These are phyloP conservation scores for Drosophila kanekoi DNA, from an alignment of 2,888 invertebrate genomes.

Conservation along the genomic window DNA sequence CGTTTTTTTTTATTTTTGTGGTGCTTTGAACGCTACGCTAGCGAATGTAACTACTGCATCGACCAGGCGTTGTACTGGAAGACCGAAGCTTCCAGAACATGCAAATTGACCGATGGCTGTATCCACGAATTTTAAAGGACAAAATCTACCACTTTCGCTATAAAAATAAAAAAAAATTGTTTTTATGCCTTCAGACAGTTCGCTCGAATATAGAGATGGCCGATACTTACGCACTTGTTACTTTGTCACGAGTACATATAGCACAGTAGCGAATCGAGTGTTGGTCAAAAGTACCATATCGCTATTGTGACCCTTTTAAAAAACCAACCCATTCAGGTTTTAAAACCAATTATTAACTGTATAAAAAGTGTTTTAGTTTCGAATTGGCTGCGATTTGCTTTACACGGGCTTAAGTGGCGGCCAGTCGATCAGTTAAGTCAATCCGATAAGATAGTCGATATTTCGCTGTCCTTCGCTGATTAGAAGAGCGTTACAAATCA, in stretches of 20 bases:
- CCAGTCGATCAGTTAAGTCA: not conserved
- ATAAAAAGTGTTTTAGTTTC: not conserved
- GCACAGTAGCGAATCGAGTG: too few relatives aligned
- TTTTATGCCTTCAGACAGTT: constrained; percentile 49
- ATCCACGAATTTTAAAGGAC: constrained; percentile 16
- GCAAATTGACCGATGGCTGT: constrained; percentile 16
- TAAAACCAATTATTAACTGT: too few relatives aligned
- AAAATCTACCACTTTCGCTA: constrained; percentile 32
- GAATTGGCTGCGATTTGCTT: not conserved
- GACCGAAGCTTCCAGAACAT: constrained; percentile 39
- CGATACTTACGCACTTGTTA: constrained; percentile 26
- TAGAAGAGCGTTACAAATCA: not conserved
- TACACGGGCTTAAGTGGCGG: not conserved
- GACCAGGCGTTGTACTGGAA: constrained; percentile 42
- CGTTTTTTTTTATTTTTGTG: constrained; percentile 26
- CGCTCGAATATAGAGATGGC: constrained; percentile 46
- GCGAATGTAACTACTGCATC: constrained; percentile 31
- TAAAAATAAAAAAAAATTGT: constrained; percentile 37
- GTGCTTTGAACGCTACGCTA: constrained; percentile 26
- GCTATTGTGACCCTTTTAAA: not conserved
- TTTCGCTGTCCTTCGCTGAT: not conserved
- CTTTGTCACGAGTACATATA: constrained; percentile 37
- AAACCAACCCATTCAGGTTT: too few relatives aligned
- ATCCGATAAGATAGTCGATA: constrained; percentile 2
- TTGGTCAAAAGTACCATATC: constrained; percentile 6